Evolutionary conservation across 1,140 invertebrate species (phyloP).

Genomic region (Sycophaga agraensis): DNA sequence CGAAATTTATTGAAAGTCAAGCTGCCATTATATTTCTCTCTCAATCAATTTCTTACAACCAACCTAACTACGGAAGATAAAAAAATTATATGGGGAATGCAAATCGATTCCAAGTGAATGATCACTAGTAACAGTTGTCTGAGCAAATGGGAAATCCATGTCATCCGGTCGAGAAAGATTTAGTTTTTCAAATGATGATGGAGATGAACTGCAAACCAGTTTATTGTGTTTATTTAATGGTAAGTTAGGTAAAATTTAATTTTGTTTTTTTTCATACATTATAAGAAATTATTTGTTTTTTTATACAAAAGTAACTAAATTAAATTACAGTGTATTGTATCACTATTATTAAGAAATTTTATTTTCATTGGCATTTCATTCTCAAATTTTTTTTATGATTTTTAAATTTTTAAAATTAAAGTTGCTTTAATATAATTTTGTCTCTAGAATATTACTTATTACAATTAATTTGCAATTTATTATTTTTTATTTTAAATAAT

Average conservation of each 20-base stretch:
- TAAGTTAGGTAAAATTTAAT: background rate
- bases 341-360: background rate
- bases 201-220: slow-evolving; percentile 20
- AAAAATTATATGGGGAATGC: background rate
- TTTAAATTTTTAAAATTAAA: too few relatives aligned
- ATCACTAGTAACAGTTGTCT: background rate
- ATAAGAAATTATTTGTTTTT: background rate
- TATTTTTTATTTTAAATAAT: too few relatives aligned
- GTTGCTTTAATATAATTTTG: too few relatives aligned
- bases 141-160: slow-evolving; percentile 24
- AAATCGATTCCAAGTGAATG: background rate
- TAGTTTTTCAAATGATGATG: slow-evolving; percentile 28
- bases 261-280: background rate
- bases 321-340: background rate
- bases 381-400: too few relatives aligned
- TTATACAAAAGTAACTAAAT: background rate
- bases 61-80: too few relatives aligned
- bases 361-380: background rate
- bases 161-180: slow-evolving; percentile 24
- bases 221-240: slow-evolving; percentile 18
- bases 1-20: too few relatives aligned
- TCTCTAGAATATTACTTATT: too few relatives aligned
- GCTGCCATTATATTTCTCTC: too few relatives aligned
- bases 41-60: too few relatives aligned
- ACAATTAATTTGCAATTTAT: too few relatives aligned